phyloP scores from a whole-genome alignment of 1,140 invertebrate species.

The Cherax quadricarinatus region DNA sequence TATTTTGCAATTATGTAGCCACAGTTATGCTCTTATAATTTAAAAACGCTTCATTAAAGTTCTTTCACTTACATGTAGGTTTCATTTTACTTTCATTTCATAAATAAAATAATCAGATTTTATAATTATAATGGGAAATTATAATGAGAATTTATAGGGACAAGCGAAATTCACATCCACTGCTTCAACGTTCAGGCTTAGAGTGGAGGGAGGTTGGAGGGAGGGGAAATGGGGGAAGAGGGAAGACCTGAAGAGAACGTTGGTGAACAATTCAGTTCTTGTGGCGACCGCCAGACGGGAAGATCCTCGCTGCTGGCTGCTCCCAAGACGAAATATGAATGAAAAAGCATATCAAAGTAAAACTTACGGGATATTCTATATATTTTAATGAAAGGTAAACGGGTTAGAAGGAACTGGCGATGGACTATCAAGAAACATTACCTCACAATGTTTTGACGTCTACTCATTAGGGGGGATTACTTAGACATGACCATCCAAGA shows the following conservation, averaged over 20 bases:
- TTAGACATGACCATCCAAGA: too few relatives aligned
- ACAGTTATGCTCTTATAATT: not conserved
- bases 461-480: too few relatives aligned
- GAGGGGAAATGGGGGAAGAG: not conserved
- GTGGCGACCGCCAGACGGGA: constrained; percentile 16
- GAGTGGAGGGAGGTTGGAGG: not conserved
- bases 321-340: constrained; percentile 18
- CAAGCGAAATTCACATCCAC: constrained; percentile 2
- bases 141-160: not conserved
- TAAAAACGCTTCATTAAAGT: not conserved
- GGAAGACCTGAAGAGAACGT: constrained; percentile 54
- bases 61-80: not conserved
- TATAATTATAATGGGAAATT: too few relatives aligned
- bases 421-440: too few relatives aligned
- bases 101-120: not conserved
- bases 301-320: not conserved
- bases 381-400: not conserved
- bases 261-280: constrained; percentile 54
- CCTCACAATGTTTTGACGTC: too few relatives aligned
- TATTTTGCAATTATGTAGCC: not conserved
- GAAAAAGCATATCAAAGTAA: not conserved
- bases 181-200: constrained; percentile 33
- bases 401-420: too few relatives aligned
- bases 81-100: not conserved
- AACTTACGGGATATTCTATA: not conserved